Percentiles rank a stretch among this genome's conserved stretches.
Conservation (phyloP, 2,888 invertebrate species). For the Lasius fuliginosus region DNA sequence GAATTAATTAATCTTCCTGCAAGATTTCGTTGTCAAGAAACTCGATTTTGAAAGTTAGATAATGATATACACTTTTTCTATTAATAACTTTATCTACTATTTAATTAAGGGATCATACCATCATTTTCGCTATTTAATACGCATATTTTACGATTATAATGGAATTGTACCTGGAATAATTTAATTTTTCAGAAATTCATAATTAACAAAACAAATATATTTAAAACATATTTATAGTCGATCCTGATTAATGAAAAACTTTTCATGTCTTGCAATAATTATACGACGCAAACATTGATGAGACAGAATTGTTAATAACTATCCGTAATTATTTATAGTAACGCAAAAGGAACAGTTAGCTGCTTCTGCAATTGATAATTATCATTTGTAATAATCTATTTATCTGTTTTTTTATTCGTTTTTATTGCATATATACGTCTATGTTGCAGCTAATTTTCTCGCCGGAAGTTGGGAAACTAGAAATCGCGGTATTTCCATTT, state of each 20-base stretch:
- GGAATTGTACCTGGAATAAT: neutral
- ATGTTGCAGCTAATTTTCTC: slow-evolving; percentile 2
- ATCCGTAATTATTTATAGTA: neutral
- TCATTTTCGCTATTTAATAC: neutral
- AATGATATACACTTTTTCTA: too few species aligned
- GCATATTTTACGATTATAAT: neutral
- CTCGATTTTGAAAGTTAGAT: neutral
- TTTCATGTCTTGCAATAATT: neutral
- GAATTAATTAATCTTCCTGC: neutral
- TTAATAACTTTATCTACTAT: neutral
- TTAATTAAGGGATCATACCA: neutral
- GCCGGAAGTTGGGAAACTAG: neutral
- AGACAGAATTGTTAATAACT: neutral
- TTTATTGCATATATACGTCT: neutral
- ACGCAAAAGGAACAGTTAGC: neutral
- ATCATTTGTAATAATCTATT: slow-evolving; percentile 19
- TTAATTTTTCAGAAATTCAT: too few species aligned
- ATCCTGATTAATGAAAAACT: neutral
- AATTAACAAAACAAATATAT: too few species aligned
- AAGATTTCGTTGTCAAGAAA: neutral
- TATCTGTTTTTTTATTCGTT: neutral
- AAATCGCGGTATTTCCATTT: neutral
- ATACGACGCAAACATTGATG: neutral
- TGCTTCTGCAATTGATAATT: neutral
- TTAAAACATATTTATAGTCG: too few species aligned